Evolutionary conservation across 1,140 invertebrate species (phyloP).

Genomic region (Zaprionus vittiger): DNA sequence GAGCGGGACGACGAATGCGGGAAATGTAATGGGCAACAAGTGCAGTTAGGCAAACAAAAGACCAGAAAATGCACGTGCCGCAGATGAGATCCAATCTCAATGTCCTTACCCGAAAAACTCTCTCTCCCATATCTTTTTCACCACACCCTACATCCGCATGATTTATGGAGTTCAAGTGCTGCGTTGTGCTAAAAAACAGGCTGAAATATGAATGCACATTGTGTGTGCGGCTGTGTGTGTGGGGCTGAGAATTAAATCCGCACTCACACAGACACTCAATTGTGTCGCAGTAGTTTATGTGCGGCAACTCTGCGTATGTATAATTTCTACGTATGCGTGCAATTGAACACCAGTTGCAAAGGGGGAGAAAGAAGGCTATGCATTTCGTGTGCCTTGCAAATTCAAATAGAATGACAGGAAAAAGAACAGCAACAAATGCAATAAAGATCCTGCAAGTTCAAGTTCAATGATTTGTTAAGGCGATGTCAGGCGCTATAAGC

Average conservation of each 20-base stretch:
- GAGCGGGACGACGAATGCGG: neutral
- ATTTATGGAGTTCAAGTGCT: conserved; percentile 63
- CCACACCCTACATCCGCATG: conserved; percentile 27
- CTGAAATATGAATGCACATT: conserved; percentile 51
- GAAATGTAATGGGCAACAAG: conserved; percentile 57
- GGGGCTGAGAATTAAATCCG: conserved; percentile 39
- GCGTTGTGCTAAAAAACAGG: conserved; percentile 28
- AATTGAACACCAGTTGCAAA: conserved; percentile 20
- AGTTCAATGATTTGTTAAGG: conserved; percentile 6
- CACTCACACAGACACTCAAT: neutral
- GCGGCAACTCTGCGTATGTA: conserved; percentile 50
- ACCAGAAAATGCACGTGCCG: conserved; percentile 14
- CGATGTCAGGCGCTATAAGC: neutral
- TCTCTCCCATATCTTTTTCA: neutral
- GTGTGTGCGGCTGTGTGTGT: conserved; percentile 6
- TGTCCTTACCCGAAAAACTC: conserved; percentile 24
- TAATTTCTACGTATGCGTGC: conserved; percentile 42
- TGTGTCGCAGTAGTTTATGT: conserved; percentile 34
- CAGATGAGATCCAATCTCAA: conserved; percentile 23
- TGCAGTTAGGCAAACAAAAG: conserved; percentile 23
- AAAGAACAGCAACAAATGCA: conserved; percentile 15
- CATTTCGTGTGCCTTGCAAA: conserved; percentile 34
- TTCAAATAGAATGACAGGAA: conserved; percentile 61
- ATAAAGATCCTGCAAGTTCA: conserved; percentile 17
- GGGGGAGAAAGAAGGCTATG: neutral